These are phyloP conservation scores for Mimachlamys varia DNA, from an alignment of 2,888 invertebrate species.

Conservation along the genomic window DNA sequence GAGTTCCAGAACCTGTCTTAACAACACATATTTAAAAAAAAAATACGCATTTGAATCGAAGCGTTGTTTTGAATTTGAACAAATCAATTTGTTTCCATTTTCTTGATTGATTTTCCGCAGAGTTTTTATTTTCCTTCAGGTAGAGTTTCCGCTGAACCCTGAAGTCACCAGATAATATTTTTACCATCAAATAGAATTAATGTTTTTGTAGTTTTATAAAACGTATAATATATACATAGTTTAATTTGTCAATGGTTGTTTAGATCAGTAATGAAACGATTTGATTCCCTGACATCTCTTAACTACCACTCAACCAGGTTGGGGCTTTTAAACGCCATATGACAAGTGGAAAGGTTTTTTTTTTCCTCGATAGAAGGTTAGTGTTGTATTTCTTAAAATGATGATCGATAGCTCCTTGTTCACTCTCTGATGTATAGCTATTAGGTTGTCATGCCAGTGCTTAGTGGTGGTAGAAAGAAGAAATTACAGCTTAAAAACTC, in stretches of 20 bases:
- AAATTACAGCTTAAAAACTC: neutral
- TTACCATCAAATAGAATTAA: neutral
- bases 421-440: neutral
- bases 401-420: slow-evolving; percentile 15
- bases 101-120: slow-evolving; percentile 42
- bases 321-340: neutral
- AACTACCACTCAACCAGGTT: slow-evolving; percentile 22
- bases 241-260: slow-evolving; percentile 27
- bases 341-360: neutral
- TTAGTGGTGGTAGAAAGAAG: neutral
- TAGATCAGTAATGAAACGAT: neutral
- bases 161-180: neutral
- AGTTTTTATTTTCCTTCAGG: neutral
- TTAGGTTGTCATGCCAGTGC: neutral
- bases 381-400: slow-evolving; percentile 28
- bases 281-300: neutral
- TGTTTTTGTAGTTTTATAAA: slow-evolving; percentile 13
- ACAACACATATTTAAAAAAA: slow-evolving; percentile 33
- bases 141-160: neutral
- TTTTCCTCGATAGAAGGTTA: neutral
- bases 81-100: slow-evolving; percentile 46
- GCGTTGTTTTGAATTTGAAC: slow-evolving; percentile 27
- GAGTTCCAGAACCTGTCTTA: slow-evolving; percentile 21
- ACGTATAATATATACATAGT: neutral
- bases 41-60: neutral